These are phyloP conservation scores for Catharus fuscescens DNA, from an alignment of 2,113 vertebrate species.

Conservation along the genomic window DNA sequence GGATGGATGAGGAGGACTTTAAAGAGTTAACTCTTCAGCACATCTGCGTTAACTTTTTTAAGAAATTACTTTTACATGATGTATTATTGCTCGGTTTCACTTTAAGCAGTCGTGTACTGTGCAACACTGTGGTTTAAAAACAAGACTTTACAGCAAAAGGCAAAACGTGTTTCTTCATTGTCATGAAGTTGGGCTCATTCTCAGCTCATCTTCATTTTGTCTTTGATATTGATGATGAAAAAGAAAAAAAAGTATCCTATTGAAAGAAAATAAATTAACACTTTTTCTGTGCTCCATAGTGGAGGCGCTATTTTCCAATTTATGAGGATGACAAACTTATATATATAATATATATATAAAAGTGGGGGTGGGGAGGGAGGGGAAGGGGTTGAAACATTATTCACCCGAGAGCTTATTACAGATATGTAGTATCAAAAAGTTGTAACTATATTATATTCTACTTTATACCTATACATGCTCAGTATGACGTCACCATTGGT, in stretches of 20 bases:
- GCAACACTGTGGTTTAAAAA: conserved; percentile 66
- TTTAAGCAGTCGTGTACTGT: conserved; percentile 61
- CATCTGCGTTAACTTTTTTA: conserved; percentile 56
- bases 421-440: conserved; percentile 65
- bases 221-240: conserved; percentile 89
- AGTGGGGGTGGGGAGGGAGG: not conserved
- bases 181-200: conserved; percentile 65
- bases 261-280: conserved; percentile 79
- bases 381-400: conserved; percentile 55
- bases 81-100: conserved; percentile 54
- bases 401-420: conserved; percentile 69
- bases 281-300: conserved; percentile 70
- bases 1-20: conserved; percentile 12
- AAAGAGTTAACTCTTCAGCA: conserved; percentile 54
- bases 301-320: conserved; percentile 61
- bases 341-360: conserved; percentile 67
- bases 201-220: conserved; percentile 81
- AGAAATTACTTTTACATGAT: conserved; percentile 38
- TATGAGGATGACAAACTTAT: conserved; percentile 60
- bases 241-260: conserved; percentile 82
- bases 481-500: conserved; percentile 58
- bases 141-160: conserved; percentile 37
- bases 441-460: conserved; percentile 59
- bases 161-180: conserved; percentile 67
- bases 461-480: conserved; percentile 58